A percentile compares a stretch with the other conserved stretches of the same genome.
Evolutionary conservation across 2,888 invertebrate species (phyloP).

Genomic region (Zaprionus obscuricornis): DNA sequence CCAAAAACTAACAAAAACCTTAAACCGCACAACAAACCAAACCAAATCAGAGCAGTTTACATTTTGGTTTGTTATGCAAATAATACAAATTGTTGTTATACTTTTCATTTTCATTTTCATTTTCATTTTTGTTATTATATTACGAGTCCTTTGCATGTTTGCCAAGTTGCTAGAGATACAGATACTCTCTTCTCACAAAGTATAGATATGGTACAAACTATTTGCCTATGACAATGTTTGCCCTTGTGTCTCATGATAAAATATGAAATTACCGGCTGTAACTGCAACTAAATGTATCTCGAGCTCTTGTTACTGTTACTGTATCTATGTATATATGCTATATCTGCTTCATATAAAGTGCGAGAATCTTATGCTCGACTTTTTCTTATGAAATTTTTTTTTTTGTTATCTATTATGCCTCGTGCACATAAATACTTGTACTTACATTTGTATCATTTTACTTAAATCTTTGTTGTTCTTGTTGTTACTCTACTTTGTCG

Average conservation of each 20-base stretch:
- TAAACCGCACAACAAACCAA: constrained; percentile 31
- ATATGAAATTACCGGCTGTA: constrained; percentile 65
- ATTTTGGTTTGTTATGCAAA: constrained; percentile 63
- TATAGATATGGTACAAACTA: constrained; percentile 61
- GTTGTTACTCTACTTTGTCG: neutral
- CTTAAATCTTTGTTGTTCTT: neutral
- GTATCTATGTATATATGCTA: constrained; percentile 7
- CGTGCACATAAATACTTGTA: constrained; percentile 12
- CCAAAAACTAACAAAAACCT: constrained; percentile 46
- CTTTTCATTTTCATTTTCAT: constrained; percentile 12
- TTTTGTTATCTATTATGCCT: constrained; percentile 53
- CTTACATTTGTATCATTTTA: constrained; percentile 24
- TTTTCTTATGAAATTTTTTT: constrained; percentile 70
- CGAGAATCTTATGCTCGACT: constrained; percentile 44
- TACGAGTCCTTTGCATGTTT: constrained; percentile 58
- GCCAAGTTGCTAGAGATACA: constrained; percentile 45
- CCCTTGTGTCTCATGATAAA: constrained; percentile 66
- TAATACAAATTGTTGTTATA: constrained; percentile 38
- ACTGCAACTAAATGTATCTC: constrained; percentile 2
- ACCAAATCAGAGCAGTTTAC: constrained; percentile 73
- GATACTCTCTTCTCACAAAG: constrained; percentile 6
- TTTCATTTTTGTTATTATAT: constrained; percentile 33
- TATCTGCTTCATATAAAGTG: constrained; percentile 14
- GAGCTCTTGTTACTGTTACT: neutral
- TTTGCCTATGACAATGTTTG: constrained; percentile 71